Evolutionary conservation across 2,888 invertebrate genomes (phyloP).

Genomic region (Magallana nippona): DNA sequence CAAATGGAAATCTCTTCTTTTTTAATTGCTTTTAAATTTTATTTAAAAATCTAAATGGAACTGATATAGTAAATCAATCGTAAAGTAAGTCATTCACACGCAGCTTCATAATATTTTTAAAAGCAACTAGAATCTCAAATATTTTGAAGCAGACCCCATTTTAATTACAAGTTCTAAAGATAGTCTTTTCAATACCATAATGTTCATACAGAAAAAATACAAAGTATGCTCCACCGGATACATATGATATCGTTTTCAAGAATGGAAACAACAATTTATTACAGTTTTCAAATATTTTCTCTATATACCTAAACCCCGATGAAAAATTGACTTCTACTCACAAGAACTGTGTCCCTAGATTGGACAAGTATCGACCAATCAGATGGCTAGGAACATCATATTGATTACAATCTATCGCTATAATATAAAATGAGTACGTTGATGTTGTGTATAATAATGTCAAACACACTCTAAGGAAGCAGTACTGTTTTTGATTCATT

Average conservation of each 20-base stretch:
- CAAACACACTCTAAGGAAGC: neutral
- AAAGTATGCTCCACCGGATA: neutral
- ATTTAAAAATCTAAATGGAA: too few relatives aligned
- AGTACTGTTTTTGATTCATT: neutral
- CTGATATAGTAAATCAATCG: too few relatives aligned
- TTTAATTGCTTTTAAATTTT: too few relatives aligned
- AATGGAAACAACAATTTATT: neutral
- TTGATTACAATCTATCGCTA: slow-evolving; percentile 15
- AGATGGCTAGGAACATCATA: neutral
- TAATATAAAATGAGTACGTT: neutral
- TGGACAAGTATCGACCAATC: slow-evolving; percentile 14
- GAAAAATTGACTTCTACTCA: neutral
- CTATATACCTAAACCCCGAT: neutral
- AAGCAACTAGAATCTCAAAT: too few relatives aligned
- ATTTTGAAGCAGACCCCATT: too few relatives aligned
- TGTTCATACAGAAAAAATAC: too few relatives aligned
- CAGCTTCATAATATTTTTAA: too few relatives aligned
- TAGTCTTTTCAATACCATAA: too few relatives aligned
- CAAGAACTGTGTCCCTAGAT: neutral
- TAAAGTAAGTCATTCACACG: too few relatives aligned
- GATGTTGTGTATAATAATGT: neutral
- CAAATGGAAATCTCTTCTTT: too few relatives aligned
- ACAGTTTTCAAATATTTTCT: neutral
- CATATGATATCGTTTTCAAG: neutral
- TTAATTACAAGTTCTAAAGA: too few relatives aligned